These are phyloP conservation scores for Drosophila nikananu DNA, from an alignment of 1,140 invertebrate species.

Conservation along the genomic window DNA sequence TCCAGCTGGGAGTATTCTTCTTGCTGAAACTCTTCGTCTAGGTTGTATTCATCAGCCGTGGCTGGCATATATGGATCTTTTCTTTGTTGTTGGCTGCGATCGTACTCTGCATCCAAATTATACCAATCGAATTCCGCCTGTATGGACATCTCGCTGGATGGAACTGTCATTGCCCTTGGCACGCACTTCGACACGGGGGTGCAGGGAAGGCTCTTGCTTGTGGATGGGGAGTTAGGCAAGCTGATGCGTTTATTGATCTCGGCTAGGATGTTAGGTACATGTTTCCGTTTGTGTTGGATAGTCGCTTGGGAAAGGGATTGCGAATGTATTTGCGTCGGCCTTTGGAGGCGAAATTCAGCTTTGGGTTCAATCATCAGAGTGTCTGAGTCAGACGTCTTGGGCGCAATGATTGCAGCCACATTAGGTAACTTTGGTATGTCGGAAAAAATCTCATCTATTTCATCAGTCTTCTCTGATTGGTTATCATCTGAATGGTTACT, in stretches of 20 bases:
- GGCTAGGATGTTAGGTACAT: conserved; percentile 74
- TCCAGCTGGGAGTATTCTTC: conserved; percentile 16
- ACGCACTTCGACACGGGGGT: conserved; percentile 38
- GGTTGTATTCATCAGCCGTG: conserved; percentile 77
- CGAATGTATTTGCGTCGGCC: conserved; percentile 10
- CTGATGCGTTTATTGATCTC: conserved; percentile 80
- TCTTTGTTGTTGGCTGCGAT: conserved; percentile 36
- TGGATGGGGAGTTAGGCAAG: conserved; percentile 61
- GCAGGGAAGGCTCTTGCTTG: conserved; percentile 41
- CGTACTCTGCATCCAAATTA: conserved; percentile 84
- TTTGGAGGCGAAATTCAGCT: conserved; percentile 9
- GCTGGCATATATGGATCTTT: conserved; percentile 17
- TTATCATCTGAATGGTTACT: conserved; percentile 44
- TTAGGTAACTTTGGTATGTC: conserved; percentile 87
- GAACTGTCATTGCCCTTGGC: conserved; percentile 27
- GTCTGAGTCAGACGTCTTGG: conserved; percentile 66
- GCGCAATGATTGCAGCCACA: conserved; percentile 86
- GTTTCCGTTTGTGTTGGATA: conserved; percentile 69
- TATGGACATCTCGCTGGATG: conserved; percentile 57
- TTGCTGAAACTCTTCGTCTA: conserved; percentile 78
- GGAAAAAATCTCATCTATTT: conserved; percentile 84
- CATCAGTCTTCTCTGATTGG: conserved; percentile 77
- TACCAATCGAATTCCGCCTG: conserved; percentile 85
- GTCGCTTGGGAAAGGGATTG: background rate
- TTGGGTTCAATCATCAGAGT: conserved; percentile 69